Evolutionary conservation across 1,140 invertebrate species (phyloP).

Genomic region (Geopemphigus sp.): DNA sequence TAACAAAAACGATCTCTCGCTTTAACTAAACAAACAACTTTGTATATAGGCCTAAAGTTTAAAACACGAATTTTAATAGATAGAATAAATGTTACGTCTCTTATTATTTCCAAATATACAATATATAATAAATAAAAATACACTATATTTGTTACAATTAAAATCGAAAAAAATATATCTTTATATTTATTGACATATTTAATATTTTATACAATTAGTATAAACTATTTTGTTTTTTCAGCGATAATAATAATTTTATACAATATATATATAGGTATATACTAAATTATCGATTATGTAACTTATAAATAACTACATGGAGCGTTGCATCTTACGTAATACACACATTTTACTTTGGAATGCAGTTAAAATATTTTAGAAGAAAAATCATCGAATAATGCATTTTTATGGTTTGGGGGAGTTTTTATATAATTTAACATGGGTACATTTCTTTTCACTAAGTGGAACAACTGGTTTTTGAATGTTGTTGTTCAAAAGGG

Average conservation of each 20-base stretch:
- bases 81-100: not conserved
- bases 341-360: conserved; percentile 21
- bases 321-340: not conserved
- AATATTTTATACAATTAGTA: too few species aligned
- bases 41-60: not conserved
- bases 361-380: conserved; percentile 17
- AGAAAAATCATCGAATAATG: conserved; percentile 1
- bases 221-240: too few species aligned
- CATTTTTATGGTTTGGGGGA: not conserved
- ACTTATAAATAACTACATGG: too few species aligned
- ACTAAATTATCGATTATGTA: not conserved
- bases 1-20: conserved; percentile 14
- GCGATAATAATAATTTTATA: too few species aligned
- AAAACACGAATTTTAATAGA: conserved; percentile 1
- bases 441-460: conserved; percentile 11
- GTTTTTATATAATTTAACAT: conserved; percentile 12
- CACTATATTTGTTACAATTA: too few species aligned
- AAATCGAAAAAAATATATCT: too few species aligned
- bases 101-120: not conserved
- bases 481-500: conserved; percentile 43
- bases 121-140: too few species aligned
- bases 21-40: conserved; percentile 7
- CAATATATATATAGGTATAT: too few species aligned
- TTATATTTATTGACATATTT: too few species aligned
- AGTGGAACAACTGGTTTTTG: conserved; percentile 48